phyloP scores from a whole-genome alignment of 1,140 invertebrate species.

The Spodoptera frugiperda region DNA sequence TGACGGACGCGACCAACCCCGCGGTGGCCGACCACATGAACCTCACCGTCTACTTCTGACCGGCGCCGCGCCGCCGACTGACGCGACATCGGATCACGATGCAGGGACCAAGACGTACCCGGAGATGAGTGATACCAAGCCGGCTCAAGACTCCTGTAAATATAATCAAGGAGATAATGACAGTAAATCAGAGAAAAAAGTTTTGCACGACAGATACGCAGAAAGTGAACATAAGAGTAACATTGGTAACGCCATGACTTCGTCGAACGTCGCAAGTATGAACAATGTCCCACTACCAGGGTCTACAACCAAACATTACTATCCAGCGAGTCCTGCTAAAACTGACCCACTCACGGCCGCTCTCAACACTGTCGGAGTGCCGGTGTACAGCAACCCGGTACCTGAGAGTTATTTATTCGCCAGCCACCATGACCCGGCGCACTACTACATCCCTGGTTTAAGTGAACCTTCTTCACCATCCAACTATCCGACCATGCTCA shows the following conservation, averaged over 20 bases:
- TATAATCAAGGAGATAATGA: too few species aligned
- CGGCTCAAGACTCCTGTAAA: too few species aligned
- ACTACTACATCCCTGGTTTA: conserved; percentile 7
- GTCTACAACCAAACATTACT: not conserved
- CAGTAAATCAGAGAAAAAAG: too few species aligned
- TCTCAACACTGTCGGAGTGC: conserved; percentile 38
- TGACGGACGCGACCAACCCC: conserved; percentile 77
- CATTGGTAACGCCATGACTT: too few species aligned
- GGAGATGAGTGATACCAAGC: too few species aligned
- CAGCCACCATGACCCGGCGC: not conserved
- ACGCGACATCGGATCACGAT: not conserved
- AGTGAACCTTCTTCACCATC: conserved; percentile 21
- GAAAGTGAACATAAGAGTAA: too few species aligned
- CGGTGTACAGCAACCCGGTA: not conserved
- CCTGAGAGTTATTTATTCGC: conserved; percentile 1
- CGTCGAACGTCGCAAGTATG: too few species aligned
- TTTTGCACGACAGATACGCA: too few species aligned
- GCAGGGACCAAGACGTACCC: not conserved
- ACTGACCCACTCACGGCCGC: not conserved
- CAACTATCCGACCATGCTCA: conserved; percentile 8
- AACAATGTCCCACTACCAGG: conserved; percentile 12
- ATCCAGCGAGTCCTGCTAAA: not conserved
- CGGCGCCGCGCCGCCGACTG: not conserved
- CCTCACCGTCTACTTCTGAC: conserved; percentile 88
- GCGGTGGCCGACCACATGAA: conserved; percentile 85